Percentiles rank a stretch among this genome's conserved stretches.
phyloP scores from a whole-genome alignment of 2,113 vertebrate genomes.

The Cranoglanis bouderius region DNA sequence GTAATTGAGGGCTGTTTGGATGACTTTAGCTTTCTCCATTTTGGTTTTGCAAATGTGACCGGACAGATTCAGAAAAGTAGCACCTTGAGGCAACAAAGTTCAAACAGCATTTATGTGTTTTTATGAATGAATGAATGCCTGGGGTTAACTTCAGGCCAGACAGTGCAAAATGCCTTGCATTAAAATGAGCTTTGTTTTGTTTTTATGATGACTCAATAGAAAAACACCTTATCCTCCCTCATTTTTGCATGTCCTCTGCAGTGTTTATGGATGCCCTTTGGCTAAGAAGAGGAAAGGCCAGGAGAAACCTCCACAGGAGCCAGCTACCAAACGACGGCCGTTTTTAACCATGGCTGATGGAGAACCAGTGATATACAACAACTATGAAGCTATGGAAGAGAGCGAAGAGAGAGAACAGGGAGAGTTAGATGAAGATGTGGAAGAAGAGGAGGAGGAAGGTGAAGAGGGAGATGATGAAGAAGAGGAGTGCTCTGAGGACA shows the following conservation, averaged over 20 bases:
- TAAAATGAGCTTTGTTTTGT: slow-evolving; percentile 5
- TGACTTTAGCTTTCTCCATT: slow-evolving; percentile 56
- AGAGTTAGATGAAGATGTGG: slow-evolving; percentile 54
- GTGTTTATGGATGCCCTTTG: slow-evolving; percentile 96
- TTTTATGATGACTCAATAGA: slow-evolving; percentile 21
- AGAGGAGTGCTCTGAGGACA: slow-evolving; percentile 64
- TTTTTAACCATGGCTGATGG: slow-evolving; percentile 82
- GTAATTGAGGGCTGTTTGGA: slow-evolving; percentile 68
- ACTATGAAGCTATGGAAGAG: slow-evolving; percentile 76
- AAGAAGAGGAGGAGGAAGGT: slow-evolving; percentile 60
- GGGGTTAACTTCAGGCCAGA: slow-evolving; percentile 8
- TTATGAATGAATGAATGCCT: slow-evolving; percentile 33
- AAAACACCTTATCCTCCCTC: slow-evolving; percentile 8
- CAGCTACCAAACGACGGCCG: slow-evolving; percentile 85
- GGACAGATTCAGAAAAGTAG: slow-evolving; percentile 35
- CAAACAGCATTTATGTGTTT: slow-evolving; percentile 29
- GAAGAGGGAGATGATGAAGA: slow-evolving; percentile 69
- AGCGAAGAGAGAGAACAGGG: slow-evolving; percentile 49
- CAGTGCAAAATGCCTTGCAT: background rate
- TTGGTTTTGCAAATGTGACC: slow-evolving; percentile 48
- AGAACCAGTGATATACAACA: slow-evolving; percentile 79
- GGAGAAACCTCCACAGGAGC: slow-evolving; percentile 91
- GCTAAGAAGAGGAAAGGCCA: slow-evolving; percentile 96
- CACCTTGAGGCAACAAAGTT: slow-evolving; percentile 43
- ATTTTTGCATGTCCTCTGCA: slow-evolving; percentile 62